Percentiles rank a stretch among this genome's conserved stretches.
Evolutionary conservation across 2,113 vertebrate species (phyloP).

Genomic region (Dermatemys mawii): DNA sequence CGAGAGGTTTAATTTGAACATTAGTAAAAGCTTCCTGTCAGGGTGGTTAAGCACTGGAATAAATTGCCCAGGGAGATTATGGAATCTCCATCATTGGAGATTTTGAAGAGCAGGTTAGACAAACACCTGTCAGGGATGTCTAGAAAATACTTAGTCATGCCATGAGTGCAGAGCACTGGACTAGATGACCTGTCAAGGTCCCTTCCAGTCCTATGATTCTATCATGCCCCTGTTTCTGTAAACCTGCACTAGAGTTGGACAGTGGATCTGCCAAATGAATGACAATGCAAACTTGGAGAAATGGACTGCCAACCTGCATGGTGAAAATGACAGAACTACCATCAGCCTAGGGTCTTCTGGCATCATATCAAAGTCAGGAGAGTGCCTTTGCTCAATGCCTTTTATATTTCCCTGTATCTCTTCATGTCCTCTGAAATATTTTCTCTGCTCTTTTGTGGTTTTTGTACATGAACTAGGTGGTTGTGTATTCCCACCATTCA

Average conservation of each 20-base stretch:
- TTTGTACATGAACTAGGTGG: accelerated
- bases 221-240: not conserved
- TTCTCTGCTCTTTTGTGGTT: not conserved
- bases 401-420: not conserved
- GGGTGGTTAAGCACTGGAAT: too few relatives aligned
- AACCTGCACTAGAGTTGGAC: not conserved
- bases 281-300: not conserved
- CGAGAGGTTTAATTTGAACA: too few relatives aligned
- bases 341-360: not conserved
- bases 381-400: not conserved
- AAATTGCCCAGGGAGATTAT: too few relatives aligned
- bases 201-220: too few relatives aligned
- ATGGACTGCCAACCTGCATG: not conserved
- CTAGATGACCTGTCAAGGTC: too few relatives aligned
- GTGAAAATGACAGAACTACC: not conserved
- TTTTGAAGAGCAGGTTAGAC: too few relatives aligned
- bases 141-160: too few relatives aligned
- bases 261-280: not conserved
- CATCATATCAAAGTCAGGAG: not conserved
- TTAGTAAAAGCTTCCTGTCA: too few relatives aligned
- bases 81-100: too few relatives aligned
- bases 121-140: too few relatives aligned
- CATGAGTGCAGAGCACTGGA: too few relatives aligned
- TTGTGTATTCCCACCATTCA: not conserved
- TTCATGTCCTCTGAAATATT: not conserved